Conservation (phyloP, 2,797 vertebrate genomes). For the Gallinago nigripennis region DNA sequence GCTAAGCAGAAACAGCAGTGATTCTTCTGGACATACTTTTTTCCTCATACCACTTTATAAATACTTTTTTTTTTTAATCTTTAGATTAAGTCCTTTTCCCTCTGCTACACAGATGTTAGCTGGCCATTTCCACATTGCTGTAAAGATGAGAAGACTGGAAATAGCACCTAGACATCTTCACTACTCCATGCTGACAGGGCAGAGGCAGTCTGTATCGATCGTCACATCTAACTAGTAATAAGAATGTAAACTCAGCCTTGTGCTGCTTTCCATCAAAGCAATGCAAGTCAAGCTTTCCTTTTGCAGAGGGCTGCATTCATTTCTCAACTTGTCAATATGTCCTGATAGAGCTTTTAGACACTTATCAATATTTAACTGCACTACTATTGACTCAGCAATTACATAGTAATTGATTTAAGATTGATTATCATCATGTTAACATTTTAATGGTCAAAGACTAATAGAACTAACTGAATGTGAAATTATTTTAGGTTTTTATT, state of each 20-base stretch:
- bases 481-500: slow-evolving; percentile 29
- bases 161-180: not conserved
- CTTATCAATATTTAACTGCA: slow-evolving; percentile 89
- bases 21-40: not conserved
- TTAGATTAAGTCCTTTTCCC: not conserved
- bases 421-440: slow-evolving; percentile 84
- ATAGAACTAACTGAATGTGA: slow-evolving; percentile 45
- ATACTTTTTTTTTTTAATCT: not conserved
- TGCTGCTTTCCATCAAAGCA: slow-evolving; percentile 75
- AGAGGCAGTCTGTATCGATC: slow-evolving; percentile 64
- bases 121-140: not conserved
- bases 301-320: slow-evolving; percentile 70
- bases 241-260: slow-evolving; percentile 71
- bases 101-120: not conserved
- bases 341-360: slow-evolving; percentile 85
- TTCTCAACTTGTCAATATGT: slow-evolving; percentile 80
- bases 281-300: slow-evolving; percentile 34
- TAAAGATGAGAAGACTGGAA: not conserved
- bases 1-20: not conserved
- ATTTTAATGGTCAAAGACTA: slow-evolving; percentile 58
- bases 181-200: slow-evolving; percentile 32
- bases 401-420: slow-evolving; percentile 87
- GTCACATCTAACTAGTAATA: slow-evolving; percentile 36
- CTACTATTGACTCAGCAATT: slow-evolving; percentile 88
- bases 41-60: not conserved